Percentiles rank a stretch among this genome's conserved stretches.
Evolutionary conservation across 2,888 invertebrate genomes (phyloP).

Genomic region (Rhingia campestris): DNA sequence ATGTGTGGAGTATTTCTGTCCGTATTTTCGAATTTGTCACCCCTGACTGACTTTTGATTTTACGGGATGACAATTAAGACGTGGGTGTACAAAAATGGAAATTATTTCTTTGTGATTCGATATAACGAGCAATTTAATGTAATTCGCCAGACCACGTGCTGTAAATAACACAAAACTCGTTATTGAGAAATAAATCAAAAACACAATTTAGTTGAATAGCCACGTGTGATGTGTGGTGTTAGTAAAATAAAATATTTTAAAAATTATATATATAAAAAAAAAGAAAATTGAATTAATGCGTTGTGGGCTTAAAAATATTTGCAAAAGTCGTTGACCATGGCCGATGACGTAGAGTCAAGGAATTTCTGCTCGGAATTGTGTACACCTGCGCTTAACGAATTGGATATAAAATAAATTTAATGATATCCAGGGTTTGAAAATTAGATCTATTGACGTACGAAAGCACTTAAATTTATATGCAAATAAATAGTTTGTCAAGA

Average conservation of each 20-base stretch:
- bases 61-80: background rate
- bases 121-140: background rate
- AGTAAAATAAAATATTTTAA: slow-evolving; percentile 9
- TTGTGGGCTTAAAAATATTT: slow-evolving; percentile 18
- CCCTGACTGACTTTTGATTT: slow-evolving; percentile 3
- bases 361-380: background rate
- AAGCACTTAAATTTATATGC: too few species aligned
- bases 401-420: background rate
- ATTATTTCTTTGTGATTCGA: background rate
- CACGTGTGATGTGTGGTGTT: slow-evolving; percentile 1
- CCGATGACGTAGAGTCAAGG: slow-evolving; percentile 6
- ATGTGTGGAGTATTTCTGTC: slow-evolving; percentile 9
- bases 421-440: too few species aligned
- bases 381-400: background rate
- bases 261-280: background rate
- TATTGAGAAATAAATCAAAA: background rate
- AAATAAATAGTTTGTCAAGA: too few species aligned
- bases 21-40: background rate
- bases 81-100: background rate
- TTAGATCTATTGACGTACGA: too few species aligned
- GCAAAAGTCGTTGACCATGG: slow-evolving; percentile 44
- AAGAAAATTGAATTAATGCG: background rate
- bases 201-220: background rate
- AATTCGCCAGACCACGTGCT: slow-evolving; percentile 17
- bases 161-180: background rate